Evolutionary conservation across 2,113 vertebrate species (phyloP).

Genomic region (Phalacrocorax aristotelis): DNA sequence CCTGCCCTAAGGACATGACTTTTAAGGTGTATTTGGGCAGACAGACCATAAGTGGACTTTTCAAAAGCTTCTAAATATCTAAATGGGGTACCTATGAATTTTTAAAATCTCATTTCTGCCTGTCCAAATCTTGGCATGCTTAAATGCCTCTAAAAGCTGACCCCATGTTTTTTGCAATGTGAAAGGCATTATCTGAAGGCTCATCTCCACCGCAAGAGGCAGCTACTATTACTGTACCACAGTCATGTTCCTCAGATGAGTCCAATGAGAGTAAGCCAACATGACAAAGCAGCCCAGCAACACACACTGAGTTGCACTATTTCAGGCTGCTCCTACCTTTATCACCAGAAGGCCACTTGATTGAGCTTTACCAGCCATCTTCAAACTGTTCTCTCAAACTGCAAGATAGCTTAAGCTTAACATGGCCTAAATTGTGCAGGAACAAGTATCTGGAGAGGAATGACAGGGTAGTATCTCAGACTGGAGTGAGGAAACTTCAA

Average conservation of each 20-base stretch:
- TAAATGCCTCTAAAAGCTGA: conserved; percentile 32
- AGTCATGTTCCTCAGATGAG: background rate
- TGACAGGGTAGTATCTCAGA: background rate
- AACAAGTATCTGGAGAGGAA: background rate
- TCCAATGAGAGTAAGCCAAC: background rate
- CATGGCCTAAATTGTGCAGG: background rate
- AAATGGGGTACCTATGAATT: conserved; percentile 39
- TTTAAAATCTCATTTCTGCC: conserved; percentile 38
- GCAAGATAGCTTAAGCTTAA: background rate
- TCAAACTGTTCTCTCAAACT: background rate
- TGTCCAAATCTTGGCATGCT: background rate
- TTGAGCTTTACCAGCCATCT: background rate
- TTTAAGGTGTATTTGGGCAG: background rate
- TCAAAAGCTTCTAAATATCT: conserved; percentile 24
- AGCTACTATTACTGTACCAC: background rate
- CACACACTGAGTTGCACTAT: background rate
- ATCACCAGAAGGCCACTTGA: background rate
- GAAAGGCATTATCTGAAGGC: background rate
- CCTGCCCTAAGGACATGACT: background rate
- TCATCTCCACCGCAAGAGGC: background rate
- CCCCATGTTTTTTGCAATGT: background rate
- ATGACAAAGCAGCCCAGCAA: background rate
- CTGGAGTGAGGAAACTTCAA: background rate
- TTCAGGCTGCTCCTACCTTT: background rate
- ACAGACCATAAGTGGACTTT: background rate